Evolutionary conservation across 1,140 invertebrate species (phyloP).

Genomic region (Bradysia coprophila): DNA sequence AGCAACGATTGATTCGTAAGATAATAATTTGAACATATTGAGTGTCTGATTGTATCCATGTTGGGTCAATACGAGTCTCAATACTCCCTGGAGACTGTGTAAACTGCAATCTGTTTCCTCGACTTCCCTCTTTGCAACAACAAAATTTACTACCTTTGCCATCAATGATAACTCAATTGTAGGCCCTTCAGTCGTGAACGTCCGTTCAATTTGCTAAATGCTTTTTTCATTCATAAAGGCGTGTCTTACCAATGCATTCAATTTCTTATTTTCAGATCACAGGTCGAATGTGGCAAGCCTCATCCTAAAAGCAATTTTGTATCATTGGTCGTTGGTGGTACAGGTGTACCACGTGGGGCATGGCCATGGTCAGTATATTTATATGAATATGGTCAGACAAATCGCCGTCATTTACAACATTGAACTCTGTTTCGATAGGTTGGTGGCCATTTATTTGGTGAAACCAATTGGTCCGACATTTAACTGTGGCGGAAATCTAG

Average conservation of each 20-base stretch:
- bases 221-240: too few species aligned
- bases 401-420: too few species aligned
- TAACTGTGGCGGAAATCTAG: conserved; percentile 34
- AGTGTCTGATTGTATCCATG: too few species aligned
- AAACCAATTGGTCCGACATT: conserved; percentile 12
- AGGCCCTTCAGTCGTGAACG: too few species aligned
- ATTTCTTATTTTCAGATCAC: not conserved
- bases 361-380: conserved; percentile 60
- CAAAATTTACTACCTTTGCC: not conserved
- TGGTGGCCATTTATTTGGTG: conserved; percentile 35
- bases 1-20: not conserved
- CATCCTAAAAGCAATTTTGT: not conserved
- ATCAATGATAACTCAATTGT: too few species aligned
- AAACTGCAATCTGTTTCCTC: not conserved
- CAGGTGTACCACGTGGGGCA: conserved; percentile 29
- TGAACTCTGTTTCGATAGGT: too few species aligned
- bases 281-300: not conserved
- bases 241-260: too few species aligned
- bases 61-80: too few species aligned
- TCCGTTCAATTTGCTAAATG: too few species aligned
- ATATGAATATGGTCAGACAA: too few species aligned
- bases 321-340: conserved; percentile 25
- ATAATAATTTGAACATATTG: too few species aligned
- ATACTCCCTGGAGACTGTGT: too few species aligned
- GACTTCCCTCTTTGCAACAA: not conserved